Base-by-base conservation (phyloP, 64 coral and sea anemone genomes). In the Cladopsammia gracilis region DNA sequence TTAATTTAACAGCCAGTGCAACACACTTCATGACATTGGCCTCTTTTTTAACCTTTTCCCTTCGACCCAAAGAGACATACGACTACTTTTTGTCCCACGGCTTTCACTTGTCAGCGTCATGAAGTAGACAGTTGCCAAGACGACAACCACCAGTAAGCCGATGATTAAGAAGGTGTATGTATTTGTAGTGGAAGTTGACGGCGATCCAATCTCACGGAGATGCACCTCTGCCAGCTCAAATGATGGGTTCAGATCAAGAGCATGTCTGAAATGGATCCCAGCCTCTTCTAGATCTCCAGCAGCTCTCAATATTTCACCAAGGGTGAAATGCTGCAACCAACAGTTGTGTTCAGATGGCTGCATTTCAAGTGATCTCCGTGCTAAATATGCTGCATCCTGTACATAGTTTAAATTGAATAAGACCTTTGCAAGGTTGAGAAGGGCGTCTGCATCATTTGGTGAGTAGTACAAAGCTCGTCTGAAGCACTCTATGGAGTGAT, bases 401-500 rank as follows among this genome's bases (percentile, higher is more conserved):
- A 96, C 77, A 86, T 93, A 99, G 64, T 96, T 96, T 60, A 99
- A 76, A 76, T 99, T 99, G 58, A 93, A 99, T 49, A 99, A 48
- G 5, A 99, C 98, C 64, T 89, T 96, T 64, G 98, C 98, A 60
- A 99, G 94, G 73, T 99, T 99, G 16, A 99, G 92, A 53, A 99
- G 90, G 13, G 96, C 92, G 77, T 99, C 98, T 14, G 98, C 98
- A 81, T 99, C 96, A 73, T 99, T 99, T 19, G 98, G 98, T 79
- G 94, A 93, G 62, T 26, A 88, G 45, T 86, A 86, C 18, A 99
- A 71, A 6, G 91, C 98, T 91, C 94, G 90, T 94, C 98, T 91
- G 89, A 99, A 99, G 54, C 98, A 99, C 72, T 99, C 98, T 74
- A 99, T 99, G 15, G 98, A 96, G 50, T 99, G 98, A 48, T 96